Percentiles rank a stretch among this genome's conserved stretches.
Conservation (phyloP, 2,797 vertebrate species). For the Sitta carolinensis region DNA sequence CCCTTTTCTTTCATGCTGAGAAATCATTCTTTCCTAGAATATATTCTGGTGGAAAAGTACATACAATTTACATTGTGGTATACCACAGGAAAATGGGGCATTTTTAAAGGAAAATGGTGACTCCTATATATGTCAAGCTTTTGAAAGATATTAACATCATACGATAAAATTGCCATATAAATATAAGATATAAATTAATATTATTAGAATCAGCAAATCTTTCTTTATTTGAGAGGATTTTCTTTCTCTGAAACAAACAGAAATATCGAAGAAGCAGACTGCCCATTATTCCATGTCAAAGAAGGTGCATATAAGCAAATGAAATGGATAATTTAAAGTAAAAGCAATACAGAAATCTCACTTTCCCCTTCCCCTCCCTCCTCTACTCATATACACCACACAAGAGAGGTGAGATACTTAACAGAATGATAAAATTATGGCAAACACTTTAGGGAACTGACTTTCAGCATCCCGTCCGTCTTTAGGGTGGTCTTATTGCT, state of each 20-base stretch:
- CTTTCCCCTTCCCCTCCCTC: not conserved
- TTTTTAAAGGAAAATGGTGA: not conserved
- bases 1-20: not conserved
- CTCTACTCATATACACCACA: not conserved
- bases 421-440: conserved; percentile 37
- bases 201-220: not conserved
- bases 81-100: not conserved
- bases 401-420: not conserved
- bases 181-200: not conserved
- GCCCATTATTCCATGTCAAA: not conserved
- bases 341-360: conserved; percentile 19
- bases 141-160: not conserved
- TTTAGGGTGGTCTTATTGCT: conserved; percentile 62
- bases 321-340: conserved; percentile 24
- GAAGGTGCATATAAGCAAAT: not conserved
- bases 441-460: conserved; percentile 42
- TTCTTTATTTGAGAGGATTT: not conserved
- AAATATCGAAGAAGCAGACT: not conserved
- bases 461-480: conserved; percentile 46
- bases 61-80: not conserved
- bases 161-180: not conserved
- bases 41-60: not conserved
- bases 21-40: not conserved
- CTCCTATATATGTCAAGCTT: not conserved
- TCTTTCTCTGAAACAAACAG: not conserved